Conservation (phyloP, 92 coral and sea anemone species). For the Montipora capitata region DNA sequence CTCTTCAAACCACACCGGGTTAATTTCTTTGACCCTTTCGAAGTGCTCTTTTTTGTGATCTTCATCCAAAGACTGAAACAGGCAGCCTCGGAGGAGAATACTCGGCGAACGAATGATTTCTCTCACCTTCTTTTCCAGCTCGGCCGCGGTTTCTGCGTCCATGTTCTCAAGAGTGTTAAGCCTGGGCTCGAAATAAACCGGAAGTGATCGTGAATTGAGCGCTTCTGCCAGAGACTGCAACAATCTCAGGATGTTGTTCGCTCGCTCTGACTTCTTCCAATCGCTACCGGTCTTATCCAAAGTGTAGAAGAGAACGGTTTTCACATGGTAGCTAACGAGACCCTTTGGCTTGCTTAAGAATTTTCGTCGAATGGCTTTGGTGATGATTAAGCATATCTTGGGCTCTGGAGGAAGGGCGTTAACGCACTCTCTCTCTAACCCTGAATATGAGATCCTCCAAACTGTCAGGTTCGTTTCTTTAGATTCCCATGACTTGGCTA, state of each 20-base stretch:
- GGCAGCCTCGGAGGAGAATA: constrained; percentile 28
- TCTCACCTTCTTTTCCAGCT: constrained; percentile 46
- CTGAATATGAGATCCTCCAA: constrained; percentile 65
- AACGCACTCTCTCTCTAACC: constrained; percentile 48
- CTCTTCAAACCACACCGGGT: constrained; percentile 62
- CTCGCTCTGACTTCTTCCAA: constrained; percentile 51
- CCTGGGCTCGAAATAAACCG: constrained; percentile 55
- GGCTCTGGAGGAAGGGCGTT: constrained; percentile 57
- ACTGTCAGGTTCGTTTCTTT: constrained; percentile 48
- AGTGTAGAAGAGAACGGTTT: constrained; percentile 43
- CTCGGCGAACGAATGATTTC: constrained; percentile 41
- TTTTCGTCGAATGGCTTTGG: constrained; percentile 56
- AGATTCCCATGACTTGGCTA: constrained; percentile 65
- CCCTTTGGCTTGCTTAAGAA: constrained; percentile 64
- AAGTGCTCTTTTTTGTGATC: constrained; percentile 57
- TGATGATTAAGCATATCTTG: constrained; percentile 57
- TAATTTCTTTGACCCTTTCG: constrained; percentile 30
- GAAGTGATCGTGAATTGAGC: constrained; percentile 52
- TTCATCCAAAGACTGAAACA: constrained; percentile 56
- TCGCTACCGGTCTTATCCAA: constrained; percentile 58
- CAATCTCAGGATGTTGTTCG: constrained; percentile 53
- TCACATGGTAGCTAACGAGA: constrained; percentile 49
- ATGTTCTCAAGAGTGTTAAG: constrained; percentile 60
- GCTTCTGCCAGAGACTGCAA: constrained; percentile 48
- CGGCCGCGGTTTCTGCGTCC: constrained; percentile 43